Evolutionary conservation across 2,888 invertebrate genomes (phyloP).

Genomic region (Nasonovia ribisnigri): DNA sequence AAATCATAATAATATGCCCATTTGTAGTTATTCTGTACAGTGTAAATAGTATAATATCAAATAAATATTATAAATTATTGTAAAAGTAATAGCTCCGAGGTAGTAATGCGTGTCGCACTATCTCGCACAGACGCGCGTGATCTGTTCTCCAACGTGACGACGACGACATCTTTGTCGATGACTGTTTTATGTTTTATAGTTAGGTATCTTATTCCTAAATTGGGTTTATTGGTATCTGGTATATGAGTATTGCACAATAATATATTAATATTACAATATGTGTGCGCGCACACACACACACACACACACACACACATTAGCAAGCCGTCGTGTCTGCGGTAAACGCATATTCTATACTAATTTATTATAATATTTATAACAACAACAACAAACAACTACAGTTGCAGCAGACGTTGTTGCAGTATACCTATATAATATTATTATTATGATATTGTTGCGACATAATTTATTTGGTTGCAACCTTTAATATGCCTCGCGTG

Average conservation of each 20-base stretch:
- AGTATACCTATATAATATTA: neutral
- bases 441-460: neutral
- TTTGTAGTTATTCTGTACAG: neutral
- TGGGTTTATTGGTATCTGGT: neutral
- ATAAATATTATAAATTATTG: constrained; percentile 5
- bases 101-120: neutral
- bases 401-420: neutral
- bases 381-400: neutral
- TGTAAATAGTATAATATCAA: neutral
- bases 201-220: neutral
- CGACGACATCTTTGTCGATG: neutral
- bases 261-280: no score
- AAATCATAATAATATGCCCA: constrained; percentile 9
- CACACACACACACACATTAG: neutral
- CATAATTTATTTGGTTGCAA: neutral
- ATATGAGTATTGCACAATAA: no score
- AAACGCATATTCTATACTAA: neutral
- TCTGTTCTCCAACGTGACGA: neutral
- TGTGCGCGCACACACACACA: no score
- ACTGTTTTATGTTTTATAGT: neutral
- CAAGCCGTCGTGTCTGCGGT: neutral
- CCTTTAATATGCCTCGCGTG: neutral
- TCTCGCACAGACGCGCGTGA: neutral
- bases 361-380: neutral
- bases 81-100: neutral